Percentiles rank a stretch among this genome's conserved stretches.
Conservation (phyloP, 2,888 invertebrate species). For the Podabrus alpinus region DNA sequence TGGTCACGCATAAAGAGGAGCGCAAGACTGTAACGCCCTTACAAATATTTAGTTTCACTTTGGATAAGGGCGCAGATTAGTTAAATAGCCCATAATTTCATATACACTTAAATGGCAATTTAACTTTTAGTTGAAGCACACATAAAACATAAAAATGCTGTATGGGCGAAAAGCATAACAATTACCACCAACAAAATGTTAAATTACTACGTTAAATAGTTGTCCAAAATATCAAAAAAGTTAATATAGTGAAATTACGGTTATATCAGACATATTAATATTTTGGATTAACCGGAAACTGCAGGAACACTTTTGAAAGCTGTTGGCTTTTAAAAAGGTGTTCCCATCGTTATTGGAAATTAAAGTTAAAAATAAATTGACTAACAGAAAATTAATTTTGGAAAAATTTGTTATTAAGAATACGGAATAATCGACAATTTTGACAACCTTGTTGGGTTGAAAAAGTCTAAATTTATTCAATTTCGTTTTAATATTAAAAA, state of each 20-base stretch:
- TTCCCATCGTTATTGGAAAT: not conserved
- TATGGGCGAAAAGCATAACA: no score
- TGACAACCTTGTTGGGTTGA: no score
- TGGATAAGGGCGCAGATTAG: not conserved
- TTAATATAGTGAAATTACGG: not conserved
- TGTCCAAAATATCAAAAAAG: no score
- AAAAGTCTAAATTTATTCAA: no score
- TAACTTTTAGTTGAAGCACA: not conserved
- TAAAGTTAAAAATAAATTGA: not conserved
- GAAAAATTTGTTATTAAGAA: not conserved
- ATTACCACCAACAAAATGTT: no score
- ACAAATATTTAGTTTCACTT: not conserved
- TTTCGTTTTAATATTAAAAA: no score
- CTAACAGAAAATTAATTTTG: not conserved
- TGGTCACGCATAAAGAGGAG: not conserved
- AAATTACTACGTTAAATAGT: no score
- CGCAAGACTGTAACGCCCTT: not conserved
- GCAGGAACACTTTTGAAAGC: not conserved
- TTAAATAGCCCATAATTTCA: not conserved
- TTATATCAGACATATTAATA: not conserved
- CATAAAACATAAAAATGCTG: not conserved
- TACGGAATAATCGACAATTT: no score
- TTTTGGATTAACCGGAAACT: not conserved
- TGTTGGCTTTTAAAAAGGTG: not conserved
- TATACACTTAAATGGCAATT: not conserved